Evolutionary conservation across 53 echinoderm and acorn worm species (phyloP), one percentile per base, ranked within the genome.

Genomic region (Stichopus horrens): DNA sequence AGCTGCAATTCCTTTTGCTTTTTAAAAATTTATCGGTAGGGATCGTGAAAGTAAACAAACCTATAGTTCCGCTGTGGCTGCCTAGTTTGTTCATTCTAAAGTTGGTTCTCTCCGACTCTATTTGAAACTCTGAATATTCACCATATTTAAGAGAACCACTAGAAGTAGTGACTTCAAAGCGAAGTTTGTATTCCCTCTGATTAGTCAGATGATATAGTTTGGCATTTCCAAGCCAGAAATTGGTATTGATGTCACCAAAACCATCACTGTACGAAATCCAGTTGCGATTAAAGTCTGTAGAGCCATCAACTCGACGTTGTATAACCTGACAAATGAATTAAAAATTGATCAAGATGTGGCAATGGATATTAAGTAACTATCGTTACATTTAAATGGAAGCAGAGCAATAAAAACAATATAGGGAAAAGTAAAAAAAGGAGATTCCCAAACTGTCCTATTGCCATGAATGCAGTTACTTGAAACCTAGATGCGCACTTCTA

Each of bases 221-320:
- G n/a, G 18, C 71, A 71, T 71, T 71, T 18, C 71, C 71, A 71
- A 71, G 71, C 71, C 71, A 71, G 71, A 71, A 71, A 71, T 71
- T 18, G 6, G 7, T 20, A n/a, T 71, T 71, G 16, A 71, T 7
- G 4, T 71, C 71, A 4, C 71, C 71, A 71, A 71, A 71, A 7
- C 71, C 71, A n/a, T 71, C 71, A n/a, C 19, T 71, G 71, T 71
- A 71, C 71, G 71, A 7, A 71, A n/a, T 20, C 71, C 71, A 71
- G 71, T 71, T 18, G 6, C 19, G 71, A 71, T 71, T n/a, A 18
- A 71, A 71, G 5, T 20, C 19, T 13, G 71, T 71, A 71, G 5
- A n/a, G 71, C 71, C 18, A 5, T 18, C 71, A 71, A 4, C 19
- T 5, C 71, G 71, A 71, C 71, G 71, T 71, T 71, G 71, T n/a